These are phyloP conservation scores for Eubasilissa splendida DNA, from an alignment of 2,888 invertebrate species.

Conservation along the genomic window DNA sequence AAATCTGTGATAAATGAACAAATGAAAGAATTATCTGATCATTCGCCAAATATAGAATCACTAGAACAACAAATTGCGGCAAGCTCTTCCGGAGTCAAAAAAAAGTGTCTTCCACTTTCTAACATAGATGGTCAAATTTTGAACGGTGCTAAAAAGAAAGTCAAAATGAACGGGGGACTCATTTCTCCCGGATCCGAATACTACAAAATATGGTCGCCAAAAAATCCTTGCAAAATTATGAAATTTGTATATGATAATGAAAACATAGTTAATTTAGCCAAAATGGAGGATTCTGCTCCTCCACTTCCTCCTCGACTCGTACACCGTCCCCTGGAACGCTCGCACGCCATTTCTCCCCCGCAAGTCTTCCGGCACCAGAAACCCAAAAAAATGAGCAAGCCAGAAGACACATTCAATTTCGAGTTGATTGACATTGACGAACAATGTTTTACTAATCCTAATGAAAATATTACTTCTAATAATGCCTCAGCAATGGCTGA, in stretches of 20 bases:
- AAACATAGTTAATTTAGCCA: conserved; percentile 64
- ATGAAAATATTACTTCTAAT: conserved; percentile 70
- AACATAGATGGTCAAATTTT: conserved; percentile 69
- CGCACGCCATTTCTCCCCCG: conserved; percentile 76
- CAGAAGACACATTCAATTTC: conserved; percentile 87
- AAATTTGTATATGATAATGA: conserved; percentile 72
- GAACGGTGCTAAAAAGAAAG: conserved; percentile 79
- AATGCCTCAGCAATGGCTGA: conserved; percentile 68
- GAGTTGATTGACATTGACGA: conserved; percentile 90
- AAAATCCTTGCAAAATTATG: conserved; percentile 74
- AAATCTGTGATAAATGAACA: conserved; percentile 58
- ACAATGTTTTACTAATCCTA: conserved; percentile 66
- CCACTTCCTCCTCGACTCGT: conserved; percentile 80
- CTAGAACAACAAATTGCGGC: conserved; percentile 62
- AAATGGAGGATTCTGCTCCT: conserved; percentile 74
- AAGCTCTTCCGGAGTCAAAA: conserved; percentile 68
- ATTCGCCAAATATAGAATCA: conserved; percentile 48
- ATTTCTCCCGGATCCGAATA: conserved; percentile 77
- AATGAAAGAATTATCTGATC: conserved; percentile 42
- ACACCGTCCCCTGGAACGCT: conserved; percentile 85
- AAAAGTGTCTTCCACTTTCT: conserved; percentile 73
- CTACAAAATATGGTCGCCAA: conserved; percentile 80
- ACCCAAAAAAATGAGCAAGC: conserved; percentile 76
- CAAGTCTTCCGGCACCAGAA: conserved; percentile 79
- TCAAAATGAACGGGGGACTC: conserved; percentile 70